Evolutionary conservation across 2,888 invertebrate genomes (phyloP), one percentile per base, ranked within the genome.

Genomic region (Blomia tropicalis): DNA sequence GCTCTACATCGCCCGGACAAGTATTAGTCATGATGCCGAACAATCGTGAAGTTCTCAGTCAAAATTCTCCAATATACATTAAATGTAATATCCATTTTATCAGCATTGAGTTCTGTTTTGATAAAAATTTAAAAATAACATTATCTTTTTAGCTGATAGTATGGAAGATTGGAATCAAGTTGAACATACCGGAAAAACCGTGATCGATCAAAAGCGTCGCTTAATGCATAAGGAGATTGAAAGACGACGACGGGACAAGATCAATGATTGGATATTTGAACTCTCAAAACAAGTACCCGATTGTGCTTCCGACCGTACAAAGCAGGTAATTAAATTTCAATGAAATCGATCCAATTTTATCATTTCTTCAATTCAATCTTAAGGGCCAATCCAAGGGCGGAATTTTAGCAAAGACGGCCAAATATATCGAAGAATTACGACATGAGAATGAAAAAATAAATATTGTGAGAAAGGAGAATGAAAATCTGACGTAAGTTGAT

Each of bases 181-280:
- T 29, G 29, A 27, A 56, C 27, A 27, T 56, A 32, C 56, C 2
- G 1, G 30, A 31, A 56, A 56, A 56, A 56, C 25, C 29, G 65
- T 66, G 2, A 63, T 67, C 25, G 68, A 68, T 60, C 67, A 68
- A 47, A 63, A 66, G 23, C 47, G 68, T 41, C 62, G 68, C 36
- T 66, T 68, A 11, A 68, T 67, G 19, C 68, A 68, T 54, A 63
- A 63, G 27, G 63, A 65, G 78, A 92, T 95, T 1, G 93, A 95
- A 74, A 80, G 93, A 69, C 78, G 93, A 66, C 79, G 95, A 53
- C 77, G 95, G 69, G 92, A 93, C 72, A 95, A 93, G 79, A 95
- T 95, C 67, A 95, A 95, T 74, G 88, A 84, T 71, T 95, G 93
- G 93, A 95, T 95, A 68, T 83, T 86, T 59, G 89, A 88, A 74